Evolutionary conservation across 2,888 invertebrate species (phyloP), one percentile per base, ranked within the genome.

Genomic region (Ariolimax columbianus): DNA sequence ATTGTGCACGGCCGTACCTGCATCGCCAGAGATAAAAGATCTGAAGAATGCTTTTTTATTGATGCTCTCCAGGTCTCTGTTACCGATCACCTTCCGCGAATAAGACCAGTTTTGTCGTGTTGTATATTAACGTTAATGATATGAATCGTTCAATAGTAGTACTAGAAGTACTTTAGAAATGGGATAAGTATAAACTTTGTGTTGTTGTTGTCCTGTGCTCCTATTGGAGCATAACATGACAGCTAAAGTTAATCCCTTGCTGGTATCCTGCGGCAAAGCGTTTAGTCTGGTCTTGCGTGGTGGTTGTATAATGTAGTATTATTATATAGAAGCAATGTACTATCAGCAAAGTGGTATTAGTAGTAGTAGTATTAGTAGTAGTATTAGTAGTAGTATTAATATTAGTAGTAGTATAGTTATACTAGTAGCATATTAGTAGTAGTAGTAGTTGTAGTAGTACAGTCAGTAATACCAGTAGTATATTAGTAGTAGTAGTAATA

Each of bases 21-120:
- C 73, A 73, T 73, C 73, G 47, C 43, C 43, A 30, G 43, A 43
- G 73, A 73, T 73, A 73, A 73, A 40, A 30, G 43, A 73, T 26
- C 38, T 40, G 30, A 47, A 43, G n/a, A n/a, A 36, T 7, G 3
- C n/a, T 43, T 43, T 43, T 43, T 23, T 72, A 40, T 26, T 40
- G 19, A 73, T 40, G 1, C 9, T 7, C 26, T 3, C n/a, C 3
- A 7, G 3, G 2, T 63, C n/a, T 63, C 4, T 3, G 4, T 3
- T 23, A 23, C 59, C 3, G 26, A 23, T 63, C n/a, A n/a, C n/a
- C 59, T 26, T 23, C 26, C n/a, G 26, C 1, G 23, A 63, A 63
- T n/a, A 63, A 7, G 26, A 63, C n/a, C 59, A n/a, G 7, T 11
- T n/a, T n/a, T 11, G 3, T n/a, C 3, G n/a, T n/a, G 59, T 23